Conservation (phyloP, 37 sponge, comb jelly and placozoan genomes). For the Haliclona indistincta region DNA sequence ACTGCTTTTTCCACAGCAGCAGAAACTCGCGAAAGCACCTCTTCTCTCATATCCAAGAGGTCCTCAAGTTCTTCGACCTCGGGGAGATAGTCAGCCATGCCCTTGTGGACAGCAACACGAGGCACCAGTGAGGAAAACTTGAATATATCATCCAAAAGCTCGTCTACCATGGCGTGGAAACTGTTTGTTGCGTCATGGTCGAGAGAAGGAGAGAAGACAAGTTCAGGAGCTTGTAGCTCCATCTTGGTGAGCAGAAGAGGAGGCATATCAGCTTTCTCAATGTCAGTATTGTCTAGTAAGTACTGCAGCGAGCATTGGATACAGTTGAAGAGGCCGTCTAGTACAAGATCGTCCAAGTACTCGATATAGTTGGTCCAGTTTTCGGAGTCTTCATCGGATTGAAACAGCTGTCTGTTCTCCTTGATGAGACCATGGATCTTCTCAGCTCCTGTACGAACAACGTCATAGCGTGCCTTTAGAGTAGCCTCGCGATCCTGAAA, state of each 20-base stretch:
- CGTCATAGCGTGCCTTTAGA: constrained; percentile 62
- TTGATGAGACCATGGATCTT: constrained; percentile 81
- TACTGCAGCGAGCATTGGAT: constrained; percentile 89
- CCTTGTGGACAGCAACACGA: constrained; percentile 92
- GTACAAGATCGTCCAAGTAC: constrained; percentile 94
- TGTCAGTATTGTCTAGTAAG: constrained; percentile 88
- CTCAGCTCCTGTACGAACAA: constrained; percentile 70
- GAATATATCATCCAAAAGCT: constrained; percentile 87
- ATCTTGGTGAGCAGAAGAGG: constrained; percentile 92
- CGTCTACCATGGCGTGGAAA: constrained; percentile 88
- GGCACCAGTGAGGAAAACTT: constrained; percentile 85
- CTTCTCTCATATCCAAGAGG: constrained; percentile 89
- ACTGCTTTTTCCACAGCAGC: constrained; percentile 41
- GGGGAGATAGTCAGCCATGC: constrained; percentile 68
- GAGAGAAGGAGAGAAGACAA: constrained; percentile 89
- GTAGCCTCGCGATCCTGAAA: constrained; percentile 75
- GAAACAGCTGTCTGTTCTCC: constrained; percentile 82
- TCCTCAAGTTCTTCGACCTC: constrained; percentile 82
- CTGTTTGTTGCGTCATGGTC: constrained; percentile 79
- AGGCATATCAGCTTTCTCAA: constrained; percentile 40
- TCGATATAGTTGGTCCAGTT: constrained; percentile 90
- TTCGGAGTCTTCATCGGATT: constrained; percentile 80
- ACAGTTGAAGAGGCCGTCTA: constrained; percentile 95
- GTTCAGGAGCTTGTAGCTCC: constrained; percentile 93
- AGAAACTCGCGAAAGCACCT: constrained; percentile 57